Conservation (phyloP, 2,113 vertebrate species). For the human (Homo sapiens) region GRCh38 chr2:50151501-50152000, state of each 20-base stretch:
- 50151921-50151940: not conserved
- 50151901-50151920: not conserved
- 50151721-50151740: not conserved
- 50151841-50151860: not conserved
- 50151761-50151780: not conserved
- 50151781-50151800: not conserved
- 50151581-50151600: constrained; percentile 20
- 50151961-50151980: not conserved
- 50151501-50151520: not conserved
- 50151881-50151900: not conserved
- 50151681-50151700: not conserved
- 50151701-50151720: not conserved
- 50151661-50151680: not conserved
- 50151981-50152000: not conserved
- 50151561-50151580: not conserved
- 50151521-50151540: not conserved
- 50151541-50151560: not conserved
- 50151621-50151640: constrained; percentile 7
- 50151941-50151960: not conserved
- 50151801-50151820: not conserved
- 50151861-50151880: not conserved
- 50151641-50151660: not conserved
- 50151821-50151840: not conserved
- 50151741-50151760: not conserved
- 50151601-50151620: constrained; percentile 49